Evolutionary conservation across 2,113 vertebrate species (phyloP).

Genomic region (Gobio gobio): DNA sequence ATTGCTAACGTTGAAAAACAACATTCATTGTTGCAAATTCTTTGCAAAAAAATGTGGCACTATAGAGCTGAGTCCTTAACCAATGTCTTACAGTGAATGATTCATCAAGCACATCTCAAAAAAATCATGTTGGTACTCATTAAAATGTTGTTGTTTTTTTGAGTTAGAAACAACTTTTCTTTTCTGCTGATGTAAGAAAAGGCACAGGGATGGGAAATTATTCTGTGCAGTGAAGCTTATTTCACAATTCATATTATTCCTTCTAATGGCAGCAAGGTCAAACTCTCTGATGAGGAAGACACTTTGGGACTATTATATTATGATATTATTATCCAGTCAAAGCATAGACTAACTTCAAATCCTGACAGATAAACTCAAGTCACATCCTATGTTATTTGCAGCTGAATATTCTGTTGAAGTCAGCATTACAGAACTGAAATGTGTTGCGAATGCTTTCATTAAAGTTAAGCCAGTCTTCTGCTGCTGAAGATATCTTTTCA

Average conservation of each 20-base stretch:
- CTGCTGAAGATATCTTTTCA: neutral
- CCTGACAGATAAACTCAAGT: neutral
- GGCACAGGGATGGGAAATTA: neutral
- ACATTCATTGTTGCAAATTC: neutral
- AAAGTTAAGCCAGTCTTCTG: neutral
- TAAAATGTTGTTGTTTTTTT: neutral
- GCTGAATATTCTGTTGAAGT: neutral
- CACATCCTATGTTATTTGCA: neutral
- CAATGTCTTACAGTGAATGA: neutral
- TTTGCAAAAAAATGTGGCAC: neutral
- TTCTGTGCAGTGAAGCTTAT: neutral
- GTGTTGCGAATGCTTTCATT: slow-evolving; percentile 1
- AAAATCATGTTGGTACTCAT: neutral
- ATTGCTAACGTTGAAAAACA: neutral
- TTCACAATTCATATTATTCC: neutral
- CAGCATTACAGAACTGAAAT: neutral
- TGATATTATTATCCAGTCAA: neutral
- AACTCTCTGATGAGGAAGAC: neutral
- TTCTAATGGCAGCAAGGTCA: neutral
- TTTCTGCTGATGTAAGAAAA: neutral
- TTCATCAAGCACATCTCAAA: neutral
- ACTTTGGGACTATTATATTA: neutral
- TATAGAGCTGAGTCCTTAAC: neutral
- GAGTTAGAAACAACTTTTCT: neutral
- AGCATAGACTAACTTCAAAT: neutral